A percentile compares a stretch with the other conserved stretches of the same genome.
Conservation (phyloP, 2,797 vertebrate species). For the Corythornis leucogaster region DNA sequence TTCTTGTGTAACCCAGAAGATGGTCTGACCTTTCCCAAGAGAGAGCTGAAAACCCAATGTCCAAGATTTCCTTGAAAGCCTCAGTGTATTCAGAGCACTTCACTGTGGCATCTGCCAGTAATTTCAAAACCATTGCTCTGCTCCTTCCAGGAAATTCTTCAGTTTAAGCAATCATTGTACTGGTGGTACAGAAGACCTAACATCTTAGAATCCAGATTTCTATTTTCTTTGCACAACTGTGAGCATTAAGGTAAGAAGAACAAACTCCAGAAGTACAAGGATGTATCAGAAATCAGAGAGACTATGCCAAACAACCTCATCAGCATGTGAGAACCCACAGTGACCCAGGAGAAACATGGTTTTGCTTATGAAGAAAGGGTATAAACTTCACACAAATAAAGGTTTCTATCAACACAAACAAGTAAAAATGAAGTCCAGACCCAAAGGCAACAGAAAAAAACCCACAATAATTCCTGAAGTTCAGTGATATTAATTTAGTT, state of each 20-base stretch:
- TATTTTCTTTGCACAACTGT: not conserved
- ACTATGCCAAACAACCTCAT: not conserved
- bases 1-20: not conserved
- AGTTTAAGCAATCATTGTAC: not conserved
- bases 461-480: not conserved
- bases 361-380: not conserved
- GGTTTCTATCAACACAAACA: not conserved
- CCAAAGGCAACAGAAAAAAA: not conserved
- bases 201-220: not conserved
- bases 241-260: not conserved
- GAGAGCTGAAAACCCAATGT: not conserved
- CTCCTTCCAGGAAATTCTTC: not conserved
- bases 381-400: not conserved
- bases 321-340: not conserved
- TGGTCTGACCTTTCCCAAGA: not conserved
- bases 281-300: not conserved
- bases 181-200: not conserved
- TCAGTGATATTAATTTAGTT: not conserved
- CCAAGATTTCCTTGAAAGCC: not conserved
- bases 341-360: not conserved
- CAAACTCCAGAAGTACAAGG: not conserved
- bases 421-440: not conserved
- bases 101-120: not conserved
- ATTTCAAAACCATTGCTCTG: not conserved
- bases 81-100: not conserved